Percentiles rank a stretch among this genome's conserved stretches.
Evolutionary conservation across 2,797 vertebrate species (phyloP).

Genomic region (Sebastes reedi): DNA sequence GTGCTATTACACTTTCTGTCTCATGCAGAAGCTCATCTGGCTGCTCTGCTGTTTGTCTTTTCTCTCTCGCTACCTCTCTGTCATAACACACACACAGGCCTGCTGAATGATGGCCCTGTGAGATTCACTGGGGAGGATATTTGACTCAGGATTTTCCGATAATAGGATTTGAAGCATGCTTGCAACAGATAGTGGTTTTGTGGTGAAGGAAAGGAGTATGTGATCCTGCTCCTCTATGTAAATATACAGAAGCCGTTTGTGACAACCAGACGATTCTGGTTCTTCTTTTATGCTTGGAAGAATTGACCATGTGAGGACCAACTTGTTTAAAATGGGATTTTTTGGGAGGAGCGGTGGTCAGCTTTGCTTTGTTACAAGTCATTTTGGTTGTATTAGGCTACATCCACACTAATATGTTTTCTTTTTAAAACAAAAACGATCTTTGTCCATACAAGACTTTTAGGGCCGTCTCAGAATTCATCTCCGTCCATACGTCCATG

Average conservation of each 20-base stretch:
- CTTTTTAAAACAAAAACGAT: no score
- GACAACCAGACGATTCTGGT: conserved; percentile 20
- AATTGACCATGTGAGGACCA: neutral
- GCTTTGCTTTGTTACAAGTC: conserved; percentile 8
- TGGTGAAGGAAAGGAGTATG: conserved; percentile 65
- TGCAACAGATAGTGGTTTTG: conserved; percentile 76
- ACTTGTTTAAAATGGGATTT: conserved; percentile 17
- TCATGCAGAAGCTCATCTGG: conserved; percentile 31
- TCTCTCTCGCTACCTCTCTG: conserved; percentile 75
- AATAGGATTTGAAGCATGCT: conserved; percentile 78
- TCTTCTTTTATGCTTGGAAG: conserved; percentile 11
- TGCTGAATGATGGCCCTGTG: conserved; percentile 68
- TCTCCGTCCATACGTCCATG: no score
- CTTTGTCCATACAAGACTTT: no score
- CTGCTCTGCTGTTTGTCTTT: conserved; percentile 58
- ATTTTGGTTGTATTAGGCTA: neutral
- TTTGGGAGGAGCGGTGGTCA: neutral
- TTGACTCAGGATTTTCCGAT: conserved; percentile 79
- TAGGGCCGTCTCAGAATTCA: accelerated
- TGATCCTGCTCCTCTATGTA: conserved; percentile 58
- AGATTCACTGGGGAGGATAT: conserved; percentile 77
- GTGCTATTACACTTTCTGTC: conserved; percentile 27
- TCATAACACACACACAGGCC: conserved; percentile 68
- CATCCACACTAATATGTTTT: no score
- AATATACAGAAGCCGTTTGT: conserved; percentile 55